phyloP scores from a whole-genome alignment of 2,888 invertebrate species.

The Melinaea marsaeus region DNA sequence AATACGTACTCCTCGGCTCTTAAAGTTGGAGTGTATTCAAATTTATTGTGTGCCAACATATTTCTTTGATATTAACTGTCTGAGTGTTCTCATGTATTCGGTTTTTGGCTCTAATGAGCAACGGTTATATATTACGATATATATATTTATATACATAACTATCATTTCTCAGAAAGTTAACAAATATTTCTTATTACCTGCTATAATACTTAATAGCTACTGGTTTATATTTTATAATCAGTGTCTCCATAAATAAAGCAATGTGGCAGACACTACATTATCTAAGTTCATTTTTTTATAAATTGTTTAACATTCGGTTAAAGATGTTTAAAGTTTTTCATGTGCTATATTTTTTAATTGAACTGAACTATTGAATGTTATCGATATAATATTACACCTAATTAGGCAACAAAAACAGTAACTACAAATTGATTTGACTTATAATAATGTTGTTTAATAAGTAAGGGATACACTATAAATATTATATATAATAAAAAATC shows the following conservation, averaged over 20 bases:
- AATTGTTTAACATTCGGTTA: too few species aligned
- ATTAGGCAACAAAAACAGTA: too few species aligned
- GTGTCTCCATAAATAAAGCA: not conserved
- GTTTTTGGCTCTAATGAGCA: too few species aligned
- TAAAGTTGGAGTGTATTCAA: not conserved
- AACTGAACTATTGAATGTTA: too few species aligned
- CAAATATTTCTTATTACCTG: constrained; percentile 13
- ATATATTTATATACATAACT: not conserved
- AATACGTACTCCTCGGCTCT: constrained; percentile 3
- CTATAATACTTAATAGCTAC: constrained; percentile 3
- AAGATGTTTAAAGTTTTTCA: too few species aligned
- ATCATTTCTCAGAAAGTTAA: constrained; percentile 12
- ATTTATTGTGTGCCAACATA: not conserved
- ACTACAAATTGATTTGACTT: too few species aligned
- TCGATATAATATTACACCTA: too few species aligned
- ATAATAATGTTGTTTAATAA: too few species aligned
- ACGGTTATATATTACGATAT: not conserved
- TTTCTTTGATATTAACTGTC: constrained; percentile 12
- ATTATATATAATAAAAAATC: not conserved
- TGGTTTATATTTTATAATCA: not conserved
- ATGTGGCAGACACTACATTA: too few species aligned
- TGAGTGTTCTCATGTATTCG: not conserved
- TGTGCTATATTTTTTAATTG: too few species aligned
- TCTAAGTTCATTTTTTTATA: too few species aligned
- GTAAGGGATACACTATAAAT: not conserved